Conservation (phyloP, 2,797 vertebrate genomes). For the Pampus argenteus region DNA sequence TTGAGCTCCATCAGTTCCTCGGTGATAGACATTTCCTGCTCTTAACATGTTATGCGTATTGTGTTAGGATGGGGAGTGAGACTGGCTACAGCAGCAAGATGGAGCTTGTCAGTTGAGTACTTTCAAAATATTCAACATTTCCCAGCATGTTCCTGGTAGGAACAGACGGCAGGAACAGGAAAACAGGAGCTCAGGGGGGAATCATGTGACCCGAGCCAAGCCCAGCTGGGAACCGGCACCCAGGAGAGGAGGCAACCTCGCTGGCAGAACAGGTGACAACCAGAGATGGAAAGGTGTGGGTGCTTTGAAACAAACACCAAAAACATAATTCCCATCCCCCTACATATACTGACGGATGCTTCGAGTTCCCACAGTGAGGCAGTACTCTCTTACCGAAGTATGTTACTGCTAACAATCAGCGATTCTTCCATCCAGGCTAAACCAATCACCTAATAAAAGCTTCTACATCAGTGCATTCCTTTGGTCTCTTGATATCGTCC, state of each 20-base stretch:
- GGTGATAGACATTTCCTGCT: constrained; percentile 65
- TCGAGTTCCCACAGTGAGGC: background rate
- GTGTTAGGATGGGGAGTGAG: constrained; percentile 28
- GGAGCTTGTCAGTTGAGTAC: constrained; percentile 18
- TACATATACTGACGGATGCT: background rate
- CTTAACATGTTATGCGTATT: constrained; percentile 44
- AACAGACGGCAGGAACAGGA: constrained; percentile 68
- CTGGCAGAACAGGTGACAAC: constrained; percentile 54
- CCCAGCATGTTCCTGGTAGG: background rate
- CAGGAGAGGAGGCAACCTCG: constrained; percentile 17
- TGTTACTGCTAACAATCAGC: constrained; percentile 19
- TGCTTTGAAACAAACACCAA: constrained; percentile 6
- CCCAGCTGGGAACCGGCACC: constrained; percentile 51
- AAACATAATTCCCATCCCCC: background rate
- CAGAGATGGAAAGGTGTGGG: background rate
- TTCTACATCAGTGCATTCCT: constrained; percentile 42
- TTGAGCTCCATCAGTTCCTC: constrained; percentile 42
- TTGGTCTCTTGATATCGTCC: constrained; percentile 26
- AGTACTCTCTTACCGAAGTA: background rate
- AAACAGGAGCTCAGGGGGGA: constrained; percentile 51
- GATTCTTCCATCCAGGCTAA: constrained; percentile 22
- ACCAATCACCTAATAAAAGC: constrained; percentile 36
- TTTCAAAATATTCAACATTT: constrained; percentile 18
- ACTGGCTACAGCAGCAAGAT: constrained; percentile 14
- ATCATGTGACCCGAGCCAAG: constrained; percentile 52